Percentiles rank a stretch among this genome's conserved stretches.
Evolutionary conservation across 2,888 invertebrate species (phyloP).

Genomic region (Scaeva pyrastri): DNA sequence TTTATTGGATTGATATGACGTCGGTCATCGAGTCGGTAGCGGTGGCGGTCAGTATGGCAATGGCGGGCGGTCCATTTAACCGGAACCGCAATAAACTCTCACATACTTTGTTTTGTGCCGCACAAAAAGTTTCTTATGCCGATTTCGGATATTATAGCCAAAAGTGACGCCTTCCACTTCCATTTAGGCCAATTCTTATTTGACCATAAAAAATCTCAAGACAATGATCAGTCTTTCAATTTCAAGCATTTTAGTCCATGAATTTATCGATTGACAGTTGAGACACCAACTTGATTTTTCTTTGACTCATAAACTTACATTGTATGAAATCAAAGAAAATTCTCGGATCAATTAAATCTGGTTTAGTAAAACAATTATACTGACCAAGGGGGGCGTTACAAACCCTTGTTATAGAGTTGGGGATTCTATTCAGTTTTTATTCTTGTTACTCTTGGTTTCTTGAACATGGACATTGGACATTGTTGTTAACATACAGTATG

Average conservation of each 20-base stretch:
- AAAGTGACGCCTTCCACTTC: not conserved
- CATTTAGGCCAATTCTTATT: not conserved
- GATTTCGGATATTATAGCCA: not conserved
- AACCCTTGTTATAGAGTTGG: slow-evolving; percentile 26
- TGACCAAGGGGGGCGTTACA: slow-evolving; percentile 23
- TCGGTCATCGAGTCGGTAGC: not conserved
- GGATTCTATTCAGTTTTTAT: not conserved
- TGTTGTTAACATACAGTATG: not conserved
- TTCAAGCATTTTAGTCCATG: not conserved
- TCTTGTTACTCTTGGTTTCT: not conserved
- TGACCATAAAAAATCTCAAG: not conserved
- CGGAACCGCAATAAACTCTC: slow-evolving; percentile 31
- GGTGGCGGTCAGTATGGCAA: not conserved
- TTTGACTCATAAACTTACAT: not conserved
- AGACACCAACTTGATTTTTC: not conserved
- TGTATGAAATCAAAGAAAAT: not conserved
- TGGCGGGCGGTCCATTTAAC: slow-evolving; percentile 31
- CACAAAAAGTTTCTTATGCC: not conserved
- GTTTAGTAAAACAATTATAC: slow-evolving; percentile 5
- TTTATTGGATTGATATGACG: slow-evolving; percentile 41
- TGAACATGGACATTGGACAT: not conserved
- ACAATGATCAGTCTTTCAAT: not conserved
- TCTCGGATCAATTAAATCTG: slow-evolving; percentile 1
- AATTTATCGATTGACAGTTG: slow-evolving; percentile 2
- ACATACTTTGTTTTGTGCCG: slow-evolving; percentile 24